Percentiles rank a stretch among this genome's conserved stretches.
These are phyloP conservation scores for Epinephelus lanceolatus DNA, from an alignment of 2,113 vertebrate genomes.

Conservation along the genomic window DNA sequence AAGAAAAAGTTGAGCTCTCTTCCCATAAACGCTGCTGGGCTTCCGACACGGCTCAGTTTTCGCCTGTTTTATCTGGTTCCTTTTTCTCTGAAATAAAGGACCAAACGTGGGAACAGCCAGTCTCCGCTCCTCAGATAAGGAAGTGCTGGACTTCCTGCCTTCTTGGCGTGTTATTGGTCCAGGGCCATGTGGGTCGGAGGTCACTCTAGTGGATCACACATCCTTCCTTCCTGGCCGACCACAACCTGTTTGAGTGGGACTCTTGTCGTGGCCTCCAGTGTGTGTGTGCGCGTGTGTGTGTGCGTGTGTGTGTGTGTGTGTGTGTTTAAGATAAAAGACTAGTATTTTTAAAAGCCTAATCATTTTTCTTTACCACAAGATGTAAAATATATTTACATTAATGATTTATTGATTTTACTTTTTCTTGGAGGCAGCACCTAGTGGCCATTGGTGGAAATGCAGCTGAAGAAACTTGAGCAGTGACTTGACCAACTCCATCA, in stretches of 20 bases:
- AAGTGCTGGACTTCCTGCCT: constrained; percentile 67
- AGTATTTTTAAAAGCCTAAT: too few relatives aligned
- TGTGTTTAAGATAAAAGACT: neutral
- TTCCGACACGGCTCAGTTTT: constrained; percentile 51
- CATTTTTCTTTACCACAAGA: too few relatives aligned
- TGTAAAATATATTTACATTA: neutral
- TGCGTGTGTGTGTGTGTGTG: neutral
- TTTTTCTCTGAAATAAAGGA: constrained; percentile 52
- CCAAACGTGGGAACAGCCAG: constrained; percentile 61
- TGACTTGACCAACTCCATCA: neutral
- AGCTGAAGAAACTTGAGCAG: neutral
- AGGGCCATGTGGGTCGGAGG: constrained; percentile 55
- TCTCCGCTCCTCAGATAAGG: constrained; percentile 67
- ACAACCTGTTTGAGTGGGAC: constrained; percentile 45
- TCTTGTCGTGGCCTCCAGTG: neutral
- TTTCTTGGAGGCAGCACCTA: constrained; percentile 6
- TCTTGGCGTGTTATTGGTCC: constrained; percentile 44
- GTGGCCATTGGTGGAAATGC: neutral
- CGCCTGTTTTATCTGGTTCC: constrained; percentile 51
- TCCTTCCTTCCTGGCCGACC: constrained; percentile 62
- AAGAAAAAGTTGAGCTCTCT: neutral
- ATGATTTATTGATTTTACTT: neutral
- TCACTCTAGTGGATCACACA: constrained; percentile 49
- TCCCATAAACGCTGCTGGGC: constrained; percentile 28
- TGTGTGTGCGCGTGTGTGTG: neutral